Conservation (phyloP, 2,888 invertebrate species). For the Ochropleura plecta region DNA sequence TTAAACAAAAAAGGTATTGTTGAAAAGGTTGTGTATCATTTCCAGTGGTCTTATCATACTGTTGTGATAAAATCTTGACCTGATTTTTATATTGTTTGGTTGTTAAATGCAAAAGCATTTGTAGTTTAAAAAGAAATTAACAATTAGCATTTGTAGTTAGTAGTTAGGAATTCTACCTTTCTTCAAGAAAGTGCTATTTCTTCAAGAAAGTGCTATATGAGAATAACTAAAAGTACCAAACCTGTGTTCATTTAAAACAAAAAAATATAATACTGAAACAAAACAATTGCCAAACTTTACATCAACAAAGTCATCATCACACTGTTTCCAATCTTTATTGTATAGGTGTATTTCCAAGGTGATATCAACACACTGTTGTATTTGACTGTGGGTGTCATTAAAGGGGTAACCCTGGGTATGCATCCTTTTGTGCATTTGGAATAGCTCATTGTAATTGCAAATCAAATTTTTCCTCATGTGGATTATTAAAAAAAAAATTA, state of each 20-base stretch:
- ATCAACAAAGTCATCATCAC: neutral
- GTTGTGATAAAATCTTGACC: neutral
- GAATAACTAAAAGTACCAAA: neutral
- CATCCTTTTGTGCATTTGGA: neutral
- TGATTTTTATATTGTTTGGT: neutral
- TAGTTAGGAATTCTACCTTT: no score
- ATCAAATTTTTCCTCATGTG: neutral
- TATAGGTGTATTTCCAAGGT: slow-evolving; percentile 12
- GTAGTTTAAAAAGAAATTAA: no score
- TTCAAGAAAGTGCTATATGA: no score
- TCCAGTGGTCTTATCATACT: neutral
- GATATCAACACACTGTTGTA: neutral
- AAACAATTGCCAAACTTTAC: neutral
- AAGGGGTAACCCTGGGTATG: neutral
- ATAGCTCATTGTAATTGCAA: neutral
- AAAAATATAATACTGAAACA: neutral
- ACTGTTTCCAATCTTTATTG: neutral
- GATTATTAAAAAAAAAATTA: no score
- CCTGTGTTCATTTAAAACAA: neutral
- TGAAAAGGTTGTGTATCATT: no score
- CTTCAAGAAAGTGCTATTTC: neutral
- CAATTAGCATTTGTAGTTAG: no score
- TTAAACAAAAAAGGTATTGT: neutral
- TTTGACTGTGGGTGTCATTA: neutral
- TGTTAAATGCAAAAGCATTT: no score